A percentile compares a stretch with the other conserved stretches of the same genome.
These are phyloP conservation scores for Pangasius krempfi DNA, from an alignment of 2,797 vertebrate genomes.

Conservation along the genomic window DNA sequence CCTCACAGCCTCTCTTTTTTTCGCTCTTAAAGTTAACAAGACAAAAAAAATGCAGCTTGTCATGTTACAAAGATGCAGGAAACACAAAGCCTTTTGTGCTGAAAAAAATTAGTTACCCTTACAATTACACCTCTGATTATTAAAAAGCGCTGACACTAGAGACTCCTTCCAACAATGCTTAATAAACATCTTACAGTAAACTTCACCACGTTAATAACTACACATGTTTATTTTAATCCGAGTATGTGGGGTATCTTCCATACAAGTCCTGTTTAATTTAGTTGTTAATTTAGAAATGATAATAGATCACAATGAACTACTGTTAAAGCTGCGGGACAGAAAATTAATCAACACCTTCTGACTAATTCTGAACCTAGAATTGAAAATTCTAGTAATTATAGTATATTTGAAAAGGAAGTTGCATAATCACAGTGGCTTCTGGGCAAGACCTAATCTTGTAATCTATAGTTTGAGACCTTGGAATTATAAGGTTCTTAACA, in stretches of 20 bases:
- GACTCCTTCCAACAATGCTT: background rate
- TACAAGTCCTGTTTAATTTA: background rate
- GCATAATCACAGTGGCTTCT: background rate
- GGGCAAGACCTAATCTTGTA: no score
- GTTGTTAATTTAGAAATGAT: background rate
- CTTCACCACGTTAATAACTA: background rate
- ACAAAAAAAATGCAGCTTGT: background rate
- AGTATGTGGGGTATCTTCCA: background rate
- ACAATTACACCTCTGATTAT: background rate
- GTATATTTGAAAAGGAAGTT: background rate
- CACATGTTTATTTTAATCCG: background rate
- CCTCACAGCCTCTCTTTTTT: background rate
- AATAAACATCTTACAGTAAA: background rate
- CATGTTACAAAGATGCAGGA: background rate
- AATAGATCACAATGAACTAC: background rate
- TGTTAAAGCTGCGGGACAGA: background rate
- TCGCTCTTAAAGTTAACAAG: background rate
- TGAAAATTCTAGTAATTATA: background rate
- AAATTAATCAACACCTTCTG: background rate
- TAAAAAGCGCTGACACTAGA: background rate
- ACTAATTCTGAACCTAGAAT: no score
- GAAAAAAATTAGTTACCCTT: background rate
- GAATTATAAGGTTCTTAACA: background rate
- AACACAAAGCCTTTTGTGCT: background rate
- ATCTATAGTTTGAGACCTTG: background rate